Evolutionary conservation across 2,797 vertebrate species (phyloP).

Genomic region (Hypotaenidia philippensis): DNA sequence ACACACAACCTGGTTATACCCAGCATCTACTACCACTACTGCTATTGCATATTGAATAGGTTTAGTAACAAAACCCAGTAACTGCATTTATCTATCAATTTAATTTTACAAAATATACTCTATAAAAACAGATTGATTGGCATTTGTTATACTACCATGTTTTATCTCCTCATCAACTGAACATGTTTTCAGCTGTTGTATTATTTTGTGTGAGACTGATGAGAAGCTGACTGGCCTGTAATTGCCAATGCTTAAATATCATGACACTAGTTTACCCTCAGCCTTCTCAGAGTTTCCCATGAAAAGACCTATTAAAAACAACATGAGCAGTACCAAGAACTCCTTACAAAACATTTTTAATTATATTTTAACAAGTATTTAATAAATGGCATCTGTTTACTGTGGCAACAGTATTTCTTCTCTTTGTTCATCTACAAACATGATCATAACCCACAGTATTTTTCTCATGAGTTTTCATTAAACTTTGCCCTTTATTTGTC

Average conservation of each 20-base stretch:
- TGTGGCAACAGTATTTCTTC: neutral
- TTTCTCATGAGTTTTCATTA: neutral
- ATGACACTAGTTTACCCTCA: neutral
- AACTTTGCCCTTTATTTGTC: neutral
- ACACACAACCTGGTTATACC: neutral
- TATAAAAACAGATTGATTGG: neutral
- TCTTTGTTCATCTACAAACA: neutral
- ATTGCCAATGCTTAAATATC: neutral
- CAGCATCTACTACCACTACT: neutral
- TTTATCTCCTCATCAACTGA: neutral
- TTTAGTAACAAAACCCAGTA: neutral
- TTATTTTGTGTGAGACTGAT: neutral
- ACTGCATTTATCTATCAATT: neutral
- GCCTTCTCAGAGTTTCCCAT: neutral
- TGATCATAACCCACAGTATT: neutral
- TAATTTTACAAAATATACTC: neutral
- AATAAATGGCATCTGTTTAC: neutral
- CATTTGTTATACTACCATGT: neutral
- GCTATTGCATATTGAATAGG: neutral
- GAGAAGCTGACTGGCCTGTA: constrained; percentile 10
- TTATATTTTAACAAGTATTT: neutral
- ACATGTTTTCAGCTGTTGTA: constrained; percentile 12
- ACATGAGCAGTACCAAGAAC: neutral
- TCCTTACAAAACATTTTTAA: neutral
- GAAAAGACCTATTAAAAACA: constrained; percentile 2